Evolutionary conservation across 1,140 invertebrate genomes (phyloP), one percentile per base, ranked within the genome.

Genomic region (Drosophila ficusphila): DNA sequence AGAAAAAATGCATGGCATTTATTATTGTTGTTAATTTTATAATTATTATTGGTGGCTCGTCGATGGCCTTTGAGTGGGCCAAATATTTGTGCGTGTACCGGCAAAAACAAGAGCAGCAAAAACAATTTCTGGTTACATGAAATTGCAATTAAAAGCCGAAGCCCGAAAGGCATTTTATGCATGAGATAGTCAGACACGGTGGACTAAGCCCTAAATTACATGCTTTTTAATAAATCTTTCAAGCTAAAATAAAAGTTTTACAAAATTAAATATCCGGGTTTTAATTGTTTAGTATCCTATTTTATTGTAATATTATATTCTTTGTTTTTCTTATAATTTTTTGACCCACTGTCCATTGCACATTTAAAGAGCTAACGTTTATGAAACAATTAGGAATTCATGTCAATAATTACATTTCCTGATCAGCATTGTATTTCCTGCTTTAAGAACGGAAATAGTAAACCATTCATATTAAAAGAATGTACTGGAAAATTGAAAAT

Each of bases 91-190:
- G 34, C 23, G 38, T 25, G 16, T 25, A 21, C 19, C 16, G 16
- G 41, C 25, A 58, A 44, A 21, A 65, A 48, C 44, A 71, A 49
- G 27, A 60, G 38, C 33, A 29, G 14, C 39, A 44, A 38, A 41
- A 51, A 46, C 53, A 60, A 60, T 19, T 39, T 21, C 42, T 25
- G 29, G 29, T 42, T 49, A 71, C 79, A 73, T 73, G 42, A 57
- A 73, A 82, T 78, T 64, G 48, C 61, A 83, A 83, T 82, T 83
- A 82, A 83, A 70, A 74, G 47, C 48, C 38, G 8, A 39, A 51
- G 54, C 61, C 61, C 48, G 29, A 56, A 49, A 68, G 76, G 69
- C 76, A 54, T 74, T 60, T 62, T 48, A 33, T 42, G 64, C 60
- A 42, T 67, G 21, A 67, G 67, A 65, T 33, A 51, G 1, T 25